Evolutionary conservation across 1,140 invertebrate genomes (phyloP).

Genomic region (Ips nitidus): DNA sequence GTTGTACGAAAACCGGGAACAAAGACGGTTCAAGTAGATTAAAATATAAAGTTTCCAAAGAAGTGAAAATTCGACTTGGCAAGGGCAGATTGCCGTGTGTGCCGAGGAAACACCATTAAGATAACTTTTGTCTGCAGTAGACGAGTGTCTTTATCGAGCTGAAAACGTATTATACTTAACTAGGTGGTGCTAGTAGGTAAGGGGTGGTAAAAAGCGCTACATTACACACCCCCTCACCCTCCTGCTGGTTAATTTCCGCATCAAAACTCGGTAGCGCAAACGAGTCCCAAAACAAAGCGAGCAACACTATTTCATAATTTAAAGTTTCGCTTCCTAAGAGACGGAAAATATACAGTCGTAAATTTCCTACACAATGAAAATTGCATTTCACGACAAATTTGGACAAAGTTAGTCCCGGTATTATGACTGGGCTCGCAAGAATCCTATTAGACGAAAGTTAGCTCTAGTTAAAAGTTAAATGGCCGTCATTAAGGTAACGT

Average conservation of each 20-base stretch:
- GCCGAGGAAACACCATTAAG: constrained; percentile 6
- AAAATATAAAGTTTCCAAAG: constrained; percentile 14
- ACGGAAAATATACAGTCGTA: constrained; percentile 20
- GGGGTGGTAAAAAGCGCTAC: not conserved
- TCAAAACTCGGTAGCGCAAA: constrained; percentile 14
- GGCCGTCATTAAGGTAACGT: constrained; percentile 14
- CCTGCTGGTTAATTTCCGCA: constrained; percentile 12
- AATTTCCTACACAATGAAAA: constrained; percentile 26
- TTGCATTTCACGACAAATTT: constrained; percentile 29
- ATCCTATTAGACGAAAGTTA: constrained; percentile 20
- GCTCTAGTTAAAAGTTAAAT: constrained; percentile 22
- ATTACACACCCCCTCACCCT: not conserved
- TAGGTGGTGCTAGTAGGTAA: not conserved
- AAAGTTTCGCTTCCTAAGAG: constrained; percentile 25
- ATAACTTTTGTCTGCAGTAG: constrained; percentile 2
- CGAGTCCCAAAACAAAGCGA: constrained; percentile 20
- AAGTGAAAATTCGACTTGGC: constrained; percentile 3
- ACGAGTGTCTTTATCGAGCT: not conserved
- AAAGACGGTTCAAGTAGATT: constrained; percentile 2
- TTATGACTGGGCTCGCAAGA: constrained; percentile 15
- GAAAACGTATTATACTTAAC: constrained; percentile 1
- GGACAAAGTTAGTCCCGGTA: constrained; percentile 25
- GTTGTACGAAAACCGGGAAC: not conserved
- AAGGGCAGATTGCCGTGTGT: constrained; percentile 10
- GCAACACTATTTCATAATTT: constrained; percentile 22